Evolutionary conservation across 2,888 invertebrate species (phyloP), one percentile per base, ranked within the genome.

Genomic region (Quadriops clusia): DNA sequence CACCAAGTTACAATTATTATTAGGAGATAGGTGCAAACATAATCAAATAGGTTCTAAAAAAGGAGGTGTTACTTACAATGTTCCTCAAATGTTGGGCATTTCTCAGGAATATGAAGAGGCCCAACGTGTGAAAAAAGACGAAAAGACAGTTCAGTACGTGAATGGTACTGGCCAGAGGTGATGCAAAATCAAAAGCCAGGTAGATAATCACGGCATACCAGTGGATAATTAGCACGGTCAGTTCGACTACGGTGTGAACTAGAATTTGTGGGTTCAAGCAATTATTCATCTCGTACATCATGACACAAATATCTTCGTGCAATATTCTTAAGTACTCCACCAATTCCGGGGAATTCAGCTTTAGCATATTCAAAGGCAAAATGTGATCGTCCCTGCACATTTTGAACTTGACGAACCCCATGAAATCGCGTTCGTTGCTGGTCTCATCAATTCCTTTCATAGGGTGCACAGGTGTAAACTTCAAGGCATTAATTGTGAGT

Each of bases 191-290:
- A 30, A 53, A 58, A 3, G 54, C 54, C 22, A 56, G 37, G 33
- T 56, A 55, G 12, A 58, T 53, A 14, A 60, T 51, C 5, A 59
- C 58, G 3, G 58, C 56, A 34, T 60, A 61, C 53, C 57, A 56
- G 32, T 55, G 49, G 2, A 60, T 44, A 23, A 61, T 54, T 15
- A 60, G 33, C 4, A 56, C 51, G 2, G 50, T 46, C 27, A 60
- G 41, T 38, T 61, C 60, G 8, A 56, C 43, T 3, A 54, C 41
- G 0, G 54, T 53, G 32, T 56, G 54, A 7, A 49, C 36, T 7
- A 61, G 30, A 30, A 60, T 45, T 36, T 56, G 55, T 3, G 58
- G 58, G 47, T 59, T 56, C 38, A 56, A 35, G 28, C 53, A 50
- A 7, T 45, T 41, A 32, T 60, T 60, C 16, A 55, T 44, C 13